Conservation (phyloP, 1,140 invertebrate genomes). For the Drosophila leontia region DNA sequence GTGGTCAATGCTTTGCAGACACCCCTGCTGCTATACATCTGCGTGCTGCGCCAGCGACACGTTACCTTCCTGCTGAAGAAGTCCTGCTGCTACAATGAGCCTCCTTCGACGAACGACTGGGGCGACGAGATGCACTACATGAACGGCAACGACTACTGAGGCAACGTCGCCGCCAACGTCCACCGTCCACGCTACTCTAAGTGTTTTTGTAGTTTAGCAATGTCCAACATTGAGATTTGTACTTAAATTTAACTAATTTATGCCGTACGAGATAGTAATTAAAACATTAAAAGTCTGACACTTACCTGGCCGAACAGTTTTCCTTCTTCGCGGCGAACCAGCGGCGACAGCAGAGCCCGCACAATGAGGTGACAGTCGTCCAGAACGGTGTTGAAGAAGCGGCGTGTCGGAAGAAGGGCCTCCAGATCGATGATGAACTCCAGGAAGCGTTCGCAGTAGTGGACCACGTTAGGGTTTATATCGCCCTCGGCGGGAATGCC, state of each 20-base stretch:
- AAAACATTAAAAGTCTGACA: slow-evolving; percentile 70
- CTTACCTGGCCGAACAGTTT: slow-evolving; percentile 95
- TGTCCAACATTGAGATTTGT: slow-evolving; percentile 79
- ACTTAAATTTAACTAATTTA: slow-evolving; percentile 75
- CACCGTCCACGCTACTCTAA: slow-evolving; percentile 47
- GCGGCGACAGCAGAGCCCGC: slow-evolving; percentile 92
- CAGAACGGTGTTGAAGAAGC: slow-evolving; percentile 98
- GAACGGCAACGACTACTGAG: slow-evolving; percentile 89
- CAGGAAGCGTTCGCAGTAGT: slow-evolving; percentile 97
- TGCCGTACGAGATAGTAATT: slow-evolving; percentile 32
- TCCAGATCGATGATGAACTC: slow-evolving; percentile 98
- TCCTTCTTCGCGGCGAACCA: slow-evolving; percentile 92
- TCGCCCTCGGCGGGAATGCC: slow-evolving; percentile 89
- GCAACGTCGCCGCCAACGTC: neutral
- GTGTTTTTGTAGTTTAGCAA: slow-evolving; percentile 76
- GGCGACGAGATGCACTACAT: slow-evolving; percentile 94
- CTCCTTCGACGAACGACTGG: slow-evolving; percentile 90
- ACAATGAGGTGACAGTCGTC: slow-evolving; percentile 98
- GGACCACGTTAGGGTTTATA: slow-evolving; percentile 86
- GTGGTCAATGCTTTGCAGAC: slow-evolving; percentile 90
- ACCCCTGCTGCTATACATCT: slow-evolving; percentile 90
- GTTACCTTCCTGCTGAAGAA: slow-evolving; percentile 91
- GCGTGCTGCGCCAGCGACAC: slow-evolving; percentile 90
- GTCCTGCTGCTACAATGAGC: slow-evolving; percentile 90
- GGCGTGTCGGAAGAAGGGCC: slow-evolving; percentile 95